Conservation (phyloP, 2,888 invertebrate species). For the Miltochrista miniata region DNA sequence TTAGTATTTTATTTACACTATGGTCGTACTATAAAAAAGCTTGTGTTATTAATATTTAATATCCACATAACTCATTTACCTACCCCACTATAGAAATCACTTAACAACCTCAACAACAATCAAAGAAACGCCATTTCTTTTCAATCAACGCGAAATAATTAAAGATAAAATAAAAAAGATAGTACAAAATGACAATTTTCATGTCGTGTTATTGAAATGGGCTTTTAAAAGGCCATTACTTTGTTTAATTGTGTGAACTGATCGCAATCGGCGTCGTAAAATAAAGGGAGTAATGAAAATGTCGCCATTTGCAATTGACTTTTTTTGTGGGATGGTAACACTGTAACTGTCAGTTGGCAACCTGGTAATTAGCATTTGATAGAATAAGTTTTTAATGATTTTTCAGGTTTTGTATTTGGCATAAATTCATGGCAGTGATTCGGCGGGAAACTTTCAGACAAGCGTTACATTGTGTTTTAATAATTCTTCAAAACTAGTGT, state of each 20-base stretch:
- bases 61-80: too few species aligned
- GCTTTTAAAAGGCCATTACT: constrained; percentile 29
- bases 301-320: constrained; percentile 26
- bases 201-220: constrained; percentile 40
- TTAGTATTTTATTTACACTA: too few species aligned
- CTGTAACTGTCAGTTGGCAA: too few species aligned
- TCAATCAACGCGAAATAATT: constrained; percentile 11
- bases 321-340: constrained; percentile 13
- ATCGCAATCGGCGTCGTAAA: constrained; percentile 42
- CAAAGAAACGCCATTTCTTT: constrained; percentile 8
- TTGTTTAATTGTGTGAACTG: constrained; percentile 47
- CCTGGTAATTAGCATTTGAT: too few species aligned
- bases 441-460: too few species aligned
- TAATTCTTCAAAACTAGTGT: too few species aligned
- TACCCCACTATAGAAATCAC: neutral
- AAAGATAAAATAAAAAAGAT: constrained; percentile 5
- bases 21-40: too few species aligned
- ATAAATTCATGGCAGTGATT: too few species aligned
- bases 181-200: constrained; percentile 29
- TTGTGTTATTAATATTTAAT: too few species aligned
- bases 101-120: neutral
- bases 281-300: constrained; percentile 33
- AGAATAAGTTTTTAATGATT: too few species aligned
- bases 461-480: too few species aligned
- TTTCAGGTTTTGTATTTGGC: too few species aligned